These are phyloP conservation scores for Hyppa rectilinea DNA, from an alignment of 2,888 invertebrate genomes.

Conservation along the genomic window DNA sequence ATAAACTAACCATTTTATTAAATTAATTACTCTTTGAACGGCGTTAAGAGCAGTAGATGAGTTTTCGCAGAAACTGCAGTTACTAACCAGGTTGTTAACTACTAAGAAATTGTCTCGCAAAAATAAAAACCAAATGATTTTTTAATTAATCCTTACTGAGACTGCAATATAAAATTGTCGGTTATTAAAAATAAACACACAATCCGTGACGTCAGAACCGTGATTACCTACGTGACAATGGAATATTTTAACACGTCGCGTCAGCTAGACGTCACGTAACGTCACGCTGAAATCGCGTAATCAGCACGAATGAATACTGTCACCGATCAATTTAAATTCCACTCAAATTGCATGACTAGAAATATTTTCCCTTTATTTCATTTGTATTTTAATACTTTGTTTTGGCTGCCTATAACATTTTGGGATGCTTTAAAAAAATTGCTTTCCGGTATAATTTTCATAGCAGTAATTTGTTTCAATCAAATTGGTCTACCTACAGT, in stretches of 20 bases:
- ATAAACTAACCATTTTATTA: neutral
- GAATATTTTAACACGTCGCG: conserved; percentile 43
- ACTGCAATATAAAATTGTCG: neutral
- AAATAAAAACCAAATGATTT: no score
- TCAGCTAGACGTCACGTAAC: conserved; percentile 24
- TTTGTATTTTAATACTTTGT: no score
- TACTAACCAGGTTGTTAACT: no score
- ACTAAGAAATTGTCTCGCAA: neutral
- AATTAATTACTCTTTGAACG: neutral
- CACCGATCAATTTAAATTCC: conserved; percentile 48
- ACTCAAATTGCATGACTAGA: conserved; percentile 17
- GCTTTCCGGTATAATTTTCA: neutral
- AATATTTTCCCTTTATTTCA: no score
- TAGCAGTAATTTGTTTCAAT: neutral
- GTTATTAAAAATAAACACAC: conserved; percentile 31
- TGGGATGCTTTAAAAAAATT: no score
- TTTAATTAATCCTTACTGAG: neutral
- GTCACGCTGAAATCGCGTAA: conserved; percentile 24
- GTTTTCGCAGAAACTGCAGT: neutral
- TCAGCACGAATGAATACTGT: conserved; percentile 36
- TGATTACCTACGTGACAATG: conserved; percentile 23
- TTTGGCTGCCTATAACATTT: no score
- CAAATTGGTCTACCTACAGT: neutral
- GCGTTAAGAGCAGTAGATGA: neutral
- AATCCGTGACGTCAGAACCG: neutral